Percentiles rank a stretch among this genome's conserved stretches.
phyloP scores from a whole-genome alignment of 2,797 vertebrate genomes.

The Sciurus carolinensis region DNA sequence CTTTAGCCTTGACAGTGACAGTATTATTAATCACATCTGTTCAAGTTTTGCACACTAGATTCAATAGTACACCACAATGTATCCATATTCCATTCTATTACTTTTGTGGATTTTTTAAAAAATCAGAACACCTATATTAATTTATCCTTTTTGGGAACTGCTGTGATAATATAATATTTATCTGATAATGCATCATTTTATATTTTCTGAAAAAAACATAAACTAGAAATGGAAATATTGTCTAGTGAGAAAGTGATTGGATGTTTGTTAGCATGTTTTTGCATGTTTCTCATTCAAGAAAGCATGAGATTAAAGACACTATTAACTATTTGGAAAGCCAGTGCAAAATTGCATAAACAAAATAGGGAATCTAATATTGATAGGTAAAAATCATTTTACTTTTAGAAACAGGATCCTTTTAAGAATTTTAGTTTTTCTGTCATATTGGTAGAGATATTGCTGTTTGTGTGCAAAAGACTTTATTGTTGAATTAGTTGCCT shows the following conservation, averaged over 20 bases:
- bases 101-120: not conserved
- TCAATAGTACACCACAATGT: not conserved
- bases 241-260: not conserved
- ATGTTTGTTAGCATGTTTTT: not conserved
- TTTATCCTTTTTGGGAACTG: not conserved
- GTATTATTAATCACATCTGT: not conserved
- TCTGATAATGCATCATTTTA: not conserved
- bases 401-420: constrained; percentile 24
- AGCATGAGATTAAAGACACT: not conserved
- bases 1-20: not conserved
- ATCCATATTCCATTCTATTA: not conserved
- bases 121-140: not conserved
- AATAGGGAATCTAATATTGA: not conserved
- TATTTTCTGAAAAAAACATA: not conserved
- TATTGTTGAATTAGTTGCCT: constrained; percentile 38
- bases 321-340: not conserved
- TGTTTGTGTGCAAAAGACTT: constrained; percentile 8
- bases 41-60: not conserved
- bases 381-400: not conserved
- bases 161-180: not conserved
- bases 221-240: constrained; percentile 29
- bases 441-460: not conserved
- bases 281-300: not conserved
- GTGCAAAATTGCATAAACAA: not conserved
- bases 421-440: not conserved